Percentiles rank a stretch among this genome's conserved stretches.
phyloP scores from a whole-genome alignment of 2,888 invertebrate genomes.

The Syrista parreyssii region DNA sequence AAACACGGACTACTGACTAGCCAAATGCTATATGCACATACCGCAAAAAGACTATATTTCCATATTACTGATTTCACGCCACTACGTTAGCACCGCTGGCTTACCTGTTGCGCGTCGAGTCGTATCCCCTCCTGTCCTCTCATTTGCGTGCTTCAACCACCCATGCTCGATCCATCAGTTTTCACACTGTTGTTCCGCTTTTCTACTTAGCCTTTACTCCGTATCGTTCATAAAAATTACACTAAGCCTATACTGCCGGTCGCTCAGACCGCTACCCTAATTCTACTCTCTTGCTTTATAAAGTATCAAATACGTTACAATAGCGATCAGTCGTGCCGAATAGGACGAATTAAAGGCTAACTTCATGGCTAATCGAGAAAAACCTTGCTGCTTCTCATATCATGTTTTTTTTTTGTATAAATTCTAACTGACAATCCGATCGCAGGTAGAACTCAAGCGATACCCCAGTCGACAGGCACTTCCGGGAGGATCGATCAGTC shows the following conservation, averaged over 20 bases:
- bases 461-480: neutral
- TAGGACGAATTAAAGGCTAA: too few species aligned
- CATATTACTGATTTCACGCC: neutral
- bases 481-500: neutral
- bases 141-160: neutral
- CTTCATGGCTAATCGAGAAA: too few species aligned
- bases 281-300: neutral
- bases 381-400: too few species aligned
- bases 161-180: neutral
- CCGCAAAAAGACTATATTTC: neutral
- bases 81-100: neutral
- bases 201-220: neutral
- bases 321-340: too few species aligned
- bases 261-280: neutral
- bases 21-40: too few species aligned
- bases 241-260: neutral
- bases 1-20: neutral
- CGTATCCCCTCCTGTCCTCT: neutral
- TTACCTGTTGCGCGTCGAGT: neutral
- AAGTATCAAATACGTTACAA: too few species aligned
- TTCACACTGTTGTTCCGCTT: neutral
- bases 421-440: neutral
- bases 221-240: neutral
- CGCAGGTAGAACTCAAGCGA: neutral
- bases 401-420: neutral